Evolutionary conservation across 2,888 invertebrate genomes (phyloP).

Genomic region (Acanthosepion lycidas): DNA sequence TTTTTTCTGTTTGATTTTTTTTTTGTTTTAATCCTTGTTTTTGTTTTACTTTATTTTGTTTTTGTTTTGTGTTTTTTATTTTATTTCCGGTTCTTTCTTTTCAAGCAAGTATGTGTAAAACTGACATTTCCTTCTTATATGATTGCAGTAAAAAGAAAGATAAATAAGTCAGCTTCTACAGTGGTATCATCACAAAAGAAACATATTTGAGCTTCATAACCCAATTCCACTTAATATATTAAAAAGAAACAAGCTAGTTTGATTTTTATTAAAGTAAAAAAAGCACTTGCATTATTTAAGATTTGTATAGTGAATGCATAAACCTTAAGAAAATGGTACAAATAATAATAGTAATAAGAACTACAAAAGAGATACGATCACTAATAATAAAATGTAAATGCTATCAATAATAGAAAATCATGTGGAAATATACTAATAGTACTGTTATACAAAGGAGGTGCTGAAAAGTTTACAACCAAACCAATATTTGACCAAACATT

Average conservation of each 20-base stretch:
- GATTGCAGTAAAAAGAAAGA: neutral
- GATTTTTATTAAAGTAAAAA: slow-evolving; percentile 11
- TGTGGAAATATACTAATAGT: neutral
- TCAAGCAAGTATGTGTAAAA: neutral
- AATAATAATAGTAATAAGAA: neutral
- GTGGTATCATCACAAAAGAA: neutral
- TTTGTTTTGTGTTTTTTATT: neutral
- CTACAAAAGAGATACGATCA: neutral
- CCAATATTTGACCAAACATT: too few species aligned
- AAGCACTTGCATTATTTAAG: slow-evolving; percentile 33
- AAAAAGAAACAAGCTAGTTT: slow-evolving; percentile 33
- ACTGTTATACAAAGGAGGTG: too few species aligned
- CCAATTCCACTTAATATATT: slow-evolving; percentile 33
- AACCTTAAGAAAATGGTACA: neutral
- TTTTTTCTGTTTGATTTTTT: neutral
- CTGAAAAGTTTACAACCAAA: too few species aligned
- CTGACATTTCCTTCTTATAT: neutral
- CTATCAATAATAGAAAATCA: neutral
- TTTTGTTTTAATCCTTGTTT: neutral
- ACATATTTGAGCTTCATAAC: slow-evolving; percentile 33
- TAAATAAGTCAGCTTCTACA: neutral
- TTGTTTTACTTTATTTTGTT: neutral
- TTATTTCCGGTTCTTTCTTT: neutral
- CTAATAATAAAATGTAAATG: neutral
- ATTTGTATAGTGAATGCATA: neutral